These are phyloP conservation scores for Hydrolagus affinis DNA, from an alignment of 2,113 vertebrate species.

Conservation along the genomic window DNA sequence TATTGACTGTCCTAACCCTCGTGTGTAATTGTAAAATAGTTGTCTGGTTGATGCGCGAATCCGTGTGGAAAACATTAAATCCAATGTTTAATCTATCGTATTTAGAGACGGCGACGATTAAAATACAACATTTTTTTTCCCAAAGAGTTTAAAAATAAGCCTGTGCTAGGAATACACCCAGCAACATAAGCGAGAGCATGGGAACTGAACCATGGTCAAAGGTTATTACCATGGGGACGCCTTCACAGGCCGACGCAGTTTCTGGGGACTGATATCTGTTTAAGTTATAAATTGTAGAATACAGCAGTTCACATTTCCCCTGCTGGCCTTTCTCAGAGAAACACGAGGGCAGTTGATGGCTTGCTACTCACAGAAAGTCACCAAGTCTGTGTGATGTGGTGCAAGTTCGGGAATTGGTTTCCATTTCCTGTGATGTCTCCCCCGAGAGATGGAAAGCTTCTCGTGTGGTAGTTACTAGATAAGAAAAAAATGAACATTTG, in stretches of 20 bases:
- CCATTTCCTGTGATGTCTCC: background rate
- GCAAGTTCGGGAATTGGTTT: background rate
- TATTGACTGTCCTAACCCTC: no score
- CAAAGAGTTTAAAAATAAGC: background rate
- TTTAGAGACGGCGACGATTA: background rate
- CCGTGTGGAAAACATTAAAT: background rate
- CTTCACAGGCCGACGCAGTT: background rate
- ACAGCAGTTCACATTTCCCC: background rate
- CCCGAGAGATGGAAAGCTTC: no score
- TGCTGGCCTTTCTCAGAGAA: no score
- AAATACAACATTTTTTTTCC: background rate
- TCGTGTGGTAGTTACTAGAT: background rate
- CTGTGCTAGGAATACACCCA: background rate
- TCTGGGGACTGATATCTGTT: background rate
- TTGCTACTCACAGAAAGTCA: background rate
- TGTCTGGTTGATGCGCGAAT: no score
- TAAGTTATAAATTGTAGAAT: background rate
- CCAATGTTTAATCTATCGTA: background rate
- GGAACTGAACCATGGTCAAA: conserved; percentile 8
- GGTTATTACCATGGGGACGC: background rate
- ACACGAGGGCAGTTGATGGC: background rate
- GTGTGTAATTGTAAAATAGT: no score
- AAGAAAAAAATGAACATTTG: background rate
- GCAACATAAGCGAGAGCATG: background rate
- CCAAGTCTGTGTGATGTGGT: no score